Conservation (phyloP, 2,888 invertebrate genomes). For the Baronia brevicornis region DNA sequence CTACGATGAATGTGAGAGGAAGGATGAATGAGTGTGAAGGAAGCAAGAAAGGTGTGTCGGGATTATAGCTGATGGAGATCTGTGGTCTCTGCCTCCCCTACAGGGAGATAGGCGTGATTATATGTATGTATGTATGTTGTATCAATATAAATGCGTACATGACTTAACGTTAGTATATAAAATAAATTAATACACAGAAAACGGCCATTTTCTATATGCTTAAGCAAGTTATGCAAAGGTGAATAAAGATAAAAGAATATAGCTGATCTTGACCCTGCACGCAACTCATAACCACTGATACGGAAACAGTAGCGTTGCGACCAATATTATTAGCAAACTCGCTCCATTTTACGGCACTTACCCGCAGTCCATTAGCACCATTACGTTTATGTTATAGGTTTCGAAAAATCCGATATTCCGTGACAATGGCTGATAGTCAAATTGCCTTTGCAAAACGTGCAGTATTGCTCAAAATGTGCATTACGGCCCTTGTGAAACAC, state of each 20-base stretch:
- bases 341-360: slow-evolving; percentile 26
- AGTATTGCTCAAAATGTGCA: slow-evolving; percentile 9
- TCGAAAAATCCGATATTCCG: slow-evolving; percentile 32
- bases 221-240: no score
- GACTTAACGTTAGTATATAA: no score
- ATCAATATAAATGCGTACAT: no score
- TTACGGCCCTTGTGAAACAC: slow-evolving; percentile 43
- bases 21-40: no score
- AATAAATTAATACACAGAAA: no score
- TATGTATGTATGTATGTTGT: no score
- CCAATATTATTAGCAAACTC: slow-evolving; percentile 20
- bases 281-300: slow-evolving; percentile 1
- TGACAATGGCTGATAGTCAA: slow-evolving; percentile 38
- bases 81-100: no score
- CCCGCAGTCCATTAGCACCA: slow-evolving; percentile 23
- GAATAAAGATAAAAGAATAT: slow-evolving; percentile 7
- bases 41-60: no score
- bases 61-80: no score
- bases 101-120: no score
- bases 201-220: no score
- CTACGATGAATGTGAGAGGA: no score
- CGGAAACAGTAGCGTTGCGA: slow-evolving; percentile 9
- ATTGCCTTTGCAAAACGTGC: slow-evolving; percentile 45
- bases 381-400: slow-evolving; percentile 24
- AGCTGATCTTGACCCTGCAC: slow-evolving; percentile 9